phyloP scores from a whole-genome alignment of 1,140 invertebrate genomes.

The Aphelinus atriplicis region DNA sequence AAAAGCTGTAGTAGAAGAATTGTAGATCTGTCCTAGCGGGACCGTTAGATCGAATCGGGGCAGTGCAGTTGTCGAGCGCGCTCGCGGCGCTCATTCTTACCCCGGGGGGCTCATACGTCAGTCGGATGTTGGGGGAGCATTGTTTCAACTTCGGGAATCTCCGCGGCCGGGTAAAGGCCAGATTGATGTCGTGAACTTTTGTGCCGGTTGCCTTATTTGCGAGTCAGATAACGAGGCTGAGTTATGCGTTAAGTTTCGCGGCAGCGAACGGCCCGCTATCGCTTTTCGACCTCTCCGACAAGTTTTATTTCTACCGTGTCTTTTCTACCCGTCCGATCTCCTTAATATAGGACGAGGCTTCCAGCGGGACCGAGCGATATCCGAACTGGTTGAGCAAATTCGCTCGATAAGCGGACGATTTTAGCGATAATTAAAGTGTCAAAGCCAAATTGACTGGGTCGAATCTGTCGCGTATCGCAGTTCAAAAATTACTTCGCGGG shows the following conservation, averaged over 20 bases:
- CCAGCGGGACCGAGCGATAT: too few relatives aligned
- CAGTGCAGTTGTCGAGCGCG: not conserved
- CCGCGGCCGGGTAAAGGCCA: constrained; percentile 53
- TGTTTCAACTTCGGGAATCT: constrained; percentile 67
- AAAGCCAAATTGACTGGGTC: too few relatives aligned
- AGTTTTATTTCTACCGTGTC: constrained; percentile 50
- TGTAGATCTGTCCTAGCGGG: not conserved
- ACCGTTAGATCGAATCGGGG: not conserved
- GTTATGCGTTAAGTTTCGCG: constrained; percentile 51
- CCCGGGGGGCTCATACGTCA: constrained; percentile 65
- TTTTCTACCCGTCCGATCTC: too few relatives aligned
- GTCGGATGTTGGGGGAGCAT: constrained; percentile 60
- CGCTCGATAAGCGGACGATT: too few relatives aligned
- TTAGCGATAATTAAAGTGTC: too few relatives aligned
- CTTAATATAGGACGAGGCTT: too few relatives aligned
- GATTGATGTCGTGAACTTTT: constrained; percentile 68
- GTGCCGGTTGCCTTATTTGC: constrained; percentile 64
- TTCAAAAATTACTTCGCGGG: too few relatives aligned
- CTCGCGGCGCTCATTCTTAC: constrained; percentile 23
- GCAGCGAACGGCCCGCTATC: constrained; percentile 41
- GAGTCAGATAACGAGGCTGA: constrained; percentile 68
- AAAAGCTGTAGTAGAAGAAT: too few relatives aligned
- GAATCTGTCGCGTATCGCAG: too few relatives aligned
- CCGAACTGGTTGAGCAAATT: too few relatives aligned
- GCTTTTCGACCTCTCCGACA: constrained; percentile 40